Percentiles rank a stretch among this genome's conserved stretches.
Conservation (phyloP, 2,113 vertebrate species). For the Indicator maculatus region DNA sequence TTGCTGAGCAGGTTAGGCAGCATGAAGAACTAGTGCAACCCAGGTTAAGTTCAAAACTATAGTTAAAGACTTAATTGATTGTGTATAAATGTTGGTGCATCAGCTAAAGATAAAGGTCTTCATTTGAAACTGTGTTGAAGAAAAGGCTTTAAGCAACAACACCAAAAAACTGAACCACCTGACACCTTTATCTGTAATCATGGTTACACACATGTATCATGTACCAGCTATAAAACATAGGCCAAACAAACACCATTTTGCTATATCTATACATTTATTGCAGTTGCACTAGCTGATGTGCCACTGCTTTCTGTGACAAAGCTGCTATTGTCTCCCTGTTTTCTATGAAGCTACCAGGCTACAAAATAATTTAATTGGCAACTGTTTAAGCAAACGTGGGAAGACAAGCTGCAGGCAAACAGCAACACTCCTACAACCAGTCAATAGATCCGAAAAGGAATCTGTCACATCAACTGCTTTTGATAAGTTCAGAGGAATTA, state of each 20-base stretch:
- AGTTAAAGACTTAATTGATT: background rate
- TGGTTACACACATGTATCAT: background rate
- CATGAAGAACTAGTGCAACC: background rate
- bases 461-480: background rate
- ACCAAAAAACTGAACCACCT: background rate
- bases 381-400: background rate
- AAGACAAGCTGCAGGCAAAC: background rate
- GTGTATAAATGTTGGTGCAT: background rate
- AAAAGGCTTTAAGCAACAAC: constrained; percentile 16
- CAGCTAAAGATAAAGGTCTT: background rate
- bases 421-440: background rate
- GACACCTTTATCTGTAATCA: background rate
- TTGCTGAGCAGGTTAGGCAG: constrained; percentile 5
- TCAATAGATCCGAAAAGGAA: background rate
- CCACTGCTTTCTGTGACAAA: background rate
- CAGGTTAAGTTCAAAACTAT: background rate
- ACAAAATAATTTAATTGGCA: background rate
- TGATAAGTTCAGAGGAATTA: background rate
- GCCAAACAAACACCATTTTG: background rate
- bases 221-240: background rate
- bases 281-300: background rate
- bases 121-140: background rate
- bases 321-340: background rate
- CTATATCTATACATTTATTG: background rate
- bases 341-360: background rate